Evolutionary conservation across 2,797 vertebrate genomes (phyloP).

Genomic region (Sebastes dallii): DNA sequence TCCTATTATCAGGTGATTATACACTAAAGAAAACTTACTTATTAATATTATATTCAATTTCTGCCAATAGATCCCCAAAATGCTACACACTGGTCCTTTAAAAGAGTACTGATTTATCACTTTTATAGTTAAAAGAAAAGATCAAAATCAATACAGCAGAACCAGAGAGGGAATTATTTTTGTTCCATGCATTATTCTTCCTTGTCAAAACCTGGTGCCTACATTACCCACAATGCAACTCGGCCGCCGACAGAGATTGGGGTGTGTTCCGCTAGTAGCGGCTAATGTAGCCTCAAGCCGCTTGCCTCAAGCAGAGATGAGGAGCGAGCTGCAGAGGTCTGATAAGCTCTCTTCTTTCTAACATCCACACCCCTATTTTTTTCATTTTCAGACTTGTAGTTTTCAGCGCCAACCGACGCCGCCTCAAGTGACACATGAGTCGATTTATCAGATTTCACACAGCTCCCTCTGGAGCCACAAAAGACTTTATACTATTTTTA

Average conservation of each 20-base stretch:
- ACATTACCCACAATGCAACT: not conserved
- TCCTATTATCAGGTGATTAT: too few species aligned
- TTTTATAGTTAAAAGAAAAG: not conserved
- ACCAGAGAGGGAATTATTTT: too few species aligned
- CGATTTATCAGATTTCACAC: not conserved
- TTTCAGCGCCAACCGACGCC: not conserved
- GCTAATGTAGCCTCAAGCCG: not conserved
- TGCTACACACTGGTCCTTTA: too few species aligned
- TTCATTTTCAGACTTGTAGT: not conserved
- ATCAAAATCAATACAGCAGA: not conserved
- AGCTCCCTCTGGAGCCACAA: not conserved
- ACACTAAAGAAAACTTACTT: too few species aligned
- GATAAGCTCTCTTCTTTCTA: not conserved
- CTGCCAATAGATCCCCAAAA: too few species aligned
- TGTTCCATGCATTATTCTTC: not conserved
- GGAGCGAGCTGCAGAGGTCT: not conserved
- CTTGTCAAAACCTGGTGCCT: not conserved
- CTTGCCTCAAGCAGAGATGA: not conserved
- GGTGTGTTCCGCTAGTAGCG: too few species aligned
- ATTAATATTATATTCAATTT: too few species aligned
- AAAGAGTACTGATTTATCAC: not conserved
- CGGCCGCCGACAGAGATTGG: not conserved
- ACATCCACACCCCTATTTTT: not conserved
- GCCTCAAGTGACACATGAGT: not conserved
- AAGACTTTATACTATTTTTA: not conserved